phyloP scores from a whole-genome alignment of 2,113 vertebrate species.

The Brachyhypopomus gauderio region DNA sequence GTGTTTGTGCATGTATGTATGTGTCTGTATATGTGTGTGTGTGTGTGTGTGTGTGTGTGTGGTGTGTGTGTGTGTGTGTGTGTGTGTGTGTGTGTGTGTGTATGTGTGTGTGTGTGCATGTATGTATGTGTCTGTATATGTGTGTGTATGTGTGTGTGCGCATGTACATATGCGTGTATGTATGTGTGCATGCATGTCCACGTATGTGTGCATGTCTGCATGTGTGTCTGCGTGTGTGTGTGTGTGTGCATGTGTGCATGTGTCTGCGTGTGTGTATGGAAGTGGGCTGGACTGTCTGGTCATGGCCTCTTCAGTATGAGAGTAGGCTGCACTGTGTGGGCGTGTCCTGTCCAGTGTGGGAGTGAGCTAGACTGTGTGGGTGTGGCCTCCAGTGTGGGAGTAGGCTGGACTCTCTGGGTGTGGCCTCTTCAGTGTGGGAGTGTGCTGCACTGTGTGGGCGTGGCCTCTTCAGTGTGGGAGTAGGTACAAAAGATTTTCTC shows the following conservation, averaged over 20 bases:
- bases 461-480: conserved; percentile 31
- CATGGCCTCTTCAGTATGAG: neutral
- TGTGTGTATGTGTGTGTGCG: no score
- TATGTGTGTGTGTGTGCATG: no score
- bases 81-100: conserved; percentile 2
- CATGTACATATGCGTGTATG: neutral
- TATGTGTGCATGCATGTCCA: conserved; percentile 25
- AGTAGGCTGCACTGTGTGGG: no score
- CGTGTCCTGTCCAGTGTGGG: neutral
- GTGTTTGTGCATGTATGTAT: neutral
- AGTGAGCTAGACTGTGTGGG: neutral
- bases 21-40: neutral
- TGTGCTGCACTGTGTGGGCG: conserved; percentile 21
- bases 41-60: conserved; percentile 10
- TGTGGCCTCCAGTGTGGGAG: conserved; percentile 12
- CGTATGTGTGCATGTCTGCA: no score
- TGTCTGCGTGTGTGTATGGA: neutral
- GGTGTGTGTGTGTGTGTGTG: conserved; percentile 15
- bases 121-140: no score
- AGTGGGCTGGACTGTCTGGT: conserved; percentile 8
- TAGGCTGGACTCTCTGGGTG: no score
- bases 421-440: no score
- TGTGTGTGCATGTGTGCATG: neutral
- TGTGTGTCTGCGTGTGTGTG: no score
- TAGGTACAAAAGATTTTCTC: conserved; percentile 35